Percentiles rank a stretch among this genome's conserved stretches.
These are phyloP conservation scores for Pseudopleuronectes americanus DNA, from an alignment of 2,797 vertebrate genomes.

Conservation along the genomic window DNA sequence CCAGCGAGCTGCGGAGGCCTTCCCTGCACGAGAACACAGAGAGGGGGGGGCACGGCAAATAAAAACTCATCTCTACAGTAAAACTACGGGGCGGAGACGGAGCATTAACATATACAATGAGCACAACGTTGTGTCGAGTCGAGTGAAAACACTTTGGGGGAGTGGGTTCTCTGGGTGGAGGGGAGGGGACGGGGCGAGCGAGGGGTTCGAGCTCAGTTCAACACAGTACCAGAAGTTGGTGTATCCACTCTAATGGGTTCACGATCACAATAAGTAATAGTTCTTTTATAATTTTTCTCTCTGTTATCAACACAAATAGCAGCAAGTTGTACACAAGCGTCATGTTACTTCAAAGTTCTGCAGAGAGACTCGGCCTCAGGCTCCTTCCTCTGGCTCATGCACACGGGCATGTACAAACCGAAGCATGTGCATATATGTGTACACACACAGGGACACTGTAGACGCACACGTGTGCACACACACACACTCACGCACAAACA, in stretches of 20 bases:
- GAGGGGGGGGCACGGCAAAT: constrained; percentile 50
- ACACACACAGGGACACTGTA: constrained; percentile 61
- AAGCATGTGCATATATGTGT: constrained; percentile 65
- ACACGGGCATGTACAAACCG: constrained; percentile 58
- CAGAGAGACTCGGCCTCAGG: constrained; percentile 53
- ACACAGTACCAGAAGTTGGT: constrained; percentile 74
- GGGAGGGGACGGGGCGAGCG: neutral
- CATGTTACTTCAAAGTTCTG: constrained; percentile 68
- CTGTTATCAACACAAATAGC: constrained; percentile 78
- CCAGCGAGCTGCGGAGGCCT: constrained; percentile 48
- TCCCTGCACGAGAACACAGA: constrained; percentile 44
- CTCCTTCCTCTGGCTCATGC: constrained; percentile 61
- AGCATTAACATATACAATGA: constrained; percentile 70
- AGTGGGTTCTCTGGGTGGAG: constrained; percentile 6
- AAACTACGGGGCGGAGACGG: constrained; percentile 64
- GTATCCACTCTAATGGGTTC: constrained; percentile 75
- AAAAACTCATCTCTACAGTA: constrained; percentile 42
- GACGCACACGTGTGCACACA: constrained; percentile 14
- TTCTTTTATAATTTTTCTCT: constrained; percentile 77
- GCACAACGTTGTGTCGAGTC: constrained; percentile 53
- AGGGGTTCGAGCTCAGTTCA: constrained; percentile 62
- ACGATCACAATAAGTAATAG: constrained; percentile 80
- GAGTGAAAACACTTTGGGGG: constrained; percentile 37
- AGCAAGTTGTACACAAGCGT: constrained; percentile 70
- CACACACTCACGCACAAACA: neutral